Percentiles rank a stretch among this genome's conserved stretches.
Evolutionary conservation across 2,888 invertebrate genomes (phyloP).

Genomic region (Andrena bicolor): DNA sequence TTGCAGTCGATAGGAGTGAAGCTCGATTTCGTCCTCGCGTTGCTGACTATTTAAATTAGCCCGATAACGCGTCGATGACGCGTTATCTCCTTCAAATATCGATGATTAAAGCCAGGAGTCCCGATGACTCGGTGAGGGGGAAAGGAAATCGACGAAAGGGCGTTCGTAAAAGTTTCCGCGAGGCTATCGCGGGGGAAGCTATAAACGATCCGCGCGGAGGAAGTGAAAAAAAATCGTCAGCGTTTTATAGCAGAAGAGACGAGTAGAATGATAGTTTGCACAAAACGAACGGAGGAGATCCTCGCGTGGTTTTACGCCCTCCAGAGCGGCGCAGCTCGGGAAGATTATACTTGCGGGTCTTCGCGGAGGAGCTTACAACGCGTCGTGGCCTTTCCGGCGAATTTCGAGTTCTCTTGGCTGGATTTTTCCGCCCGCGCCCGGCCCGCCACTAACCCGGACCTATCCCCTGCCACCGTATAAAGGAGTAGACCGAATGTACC

Average conservation of each 20-base stretch:
- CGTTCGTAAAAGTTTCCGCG: not conserved
- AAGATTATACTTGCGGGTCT: slow-evolving; percentile 76
- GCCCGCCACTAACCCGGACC: no score
- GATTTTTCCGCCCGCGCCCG: not conserved
- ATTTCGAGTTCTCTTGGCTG: slow-evolving; percentile 35
- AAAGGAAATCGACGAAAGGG: not conserved
- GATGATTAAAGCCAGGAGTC: not conserved
- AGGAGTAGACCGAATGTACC: slow-evolving; percentile 14
- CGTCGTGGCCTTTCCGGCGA: slow-evolving; percentile 28
- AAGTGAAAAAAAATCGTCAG: slow-evolving; percentile 31
- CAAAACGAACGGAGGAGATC: slow-evolving; percentile 27
- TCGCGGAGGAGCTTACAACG: slow-evolving; percentile 70
- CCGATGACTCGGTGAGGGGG: not conserved
- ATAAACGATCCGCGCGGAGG: not conserved
- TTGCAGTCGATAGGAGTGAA: slow-evolving; percentile 23
- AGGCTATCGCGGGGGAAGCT: not conserved
- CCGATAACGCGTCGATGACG: slow-evolving; percentile 28
- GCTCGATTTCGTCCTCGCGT: slow-evolving; percentile 27
- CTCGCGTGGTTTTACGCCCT: slow-evolving; percentile 56
- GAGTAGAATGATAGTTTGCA: slow-evolving; percentile 36
- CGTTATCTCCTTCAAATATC: slow-evolving; percentile 32
- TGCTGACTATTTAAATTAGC: slow-evolving; percentile 14
- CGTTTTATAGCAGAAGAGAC: slow-evolving; percentile 37
- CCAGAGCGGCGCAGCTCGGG: slow-evolving; percentile 62
- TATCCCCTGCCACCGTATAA: not conserved